These are phyloP conservation scores for Micromesistius poutassou DNA, from an alignment of 2,797 vertebrate genomes.

Conservation along the genomic window DNA sequence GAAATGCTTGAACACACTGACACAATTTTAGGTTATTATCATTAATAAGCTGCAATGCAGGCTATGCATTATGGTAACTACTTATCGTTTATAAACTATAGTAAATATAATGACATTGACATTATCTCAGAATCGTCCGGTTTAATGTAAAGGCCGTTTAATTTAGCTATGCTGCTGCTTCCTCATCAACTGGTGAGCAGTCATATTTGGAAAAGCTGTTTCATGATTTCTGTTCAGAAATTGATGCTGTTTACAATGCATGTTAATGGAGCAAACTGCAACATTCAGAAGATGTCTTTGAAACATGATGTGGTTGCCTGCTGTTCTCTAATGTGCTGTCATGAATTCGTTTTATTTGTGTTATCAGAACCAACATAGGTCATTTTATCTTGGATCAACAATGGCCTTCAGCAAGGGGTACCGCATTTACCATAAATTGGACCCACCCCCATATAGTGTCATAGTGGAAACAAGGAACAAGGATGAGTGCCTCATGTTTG, in stretches of 20 bases:
- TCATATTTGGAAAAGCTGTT: not conserved
- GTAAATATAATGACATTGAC: not conserved
- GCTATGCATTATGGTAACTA: not conserved
- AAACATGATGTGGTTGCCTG: not conserved
- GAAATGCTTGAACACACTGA: not conserved
- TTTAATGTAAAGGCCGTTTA: not conserved
- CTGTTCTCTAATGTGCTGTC: not conserved
- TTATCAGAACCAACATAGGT: conserved; percentile 54
- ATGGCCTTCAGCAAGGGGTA: conserved; percentile 99
- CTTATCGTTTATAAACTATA: not conserved
- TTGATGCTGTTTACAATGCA: too few relatives aligned
- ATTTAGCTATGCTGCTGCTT: not conserved
- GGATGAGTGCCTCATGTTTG: conserved; percentile 96
- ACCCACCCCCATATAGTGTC: conserved; percentile 93
- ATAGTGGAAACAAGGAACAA: conserved; percentile 90
- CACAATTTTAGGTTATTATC: not conserved
- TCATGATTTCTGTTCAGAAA: not conserved
- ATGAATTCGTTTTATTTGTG: conserved; percentile 3
- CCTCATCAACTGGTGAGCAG: not conserved
- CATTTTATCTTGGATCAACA: conserved; percentile 54
- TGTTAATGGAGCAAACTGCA: not conserved
- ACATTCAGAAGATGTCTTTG: not conserved
- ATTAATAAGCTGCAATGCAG: not conserved
- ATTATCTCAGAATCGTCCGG: not conserved
- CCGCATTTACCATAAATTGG: conserved; percentile 95